Evolutionary conservation across 2,797 vertebrate genomes (phyloP), one percentile per base, ranked within the genome.

Genomic region (Cyclura pinguis): DNA sequence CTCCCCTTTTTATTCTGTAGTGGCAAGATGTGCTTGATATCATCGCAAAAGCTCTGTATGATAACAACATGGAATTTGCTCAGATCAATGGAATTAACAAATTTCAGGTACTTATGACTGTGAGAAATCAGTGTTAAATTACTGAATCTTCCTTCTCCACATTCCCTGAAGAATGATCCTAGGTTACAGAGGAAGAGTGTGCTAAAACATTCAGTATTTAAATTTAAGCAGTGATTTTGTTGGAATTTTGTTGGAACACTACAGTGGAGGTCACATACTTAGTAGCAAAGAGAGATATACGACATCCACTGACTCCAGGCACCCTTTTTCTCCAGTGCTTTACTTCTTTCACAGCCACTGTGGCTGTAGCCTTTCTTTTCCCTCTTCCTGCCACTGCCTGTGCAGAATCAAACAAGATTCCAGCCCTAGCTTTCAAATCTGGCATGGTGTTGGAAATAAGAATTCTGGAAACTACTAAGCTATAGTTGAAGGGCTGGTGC

Each of bases 11-110:
- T 93, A 89, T 93, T 96, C 88, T 97, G 38, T 97, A 99, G 99
- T 99, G 99, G 99, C 99, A 98, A 96, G 98, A 98, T 91, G 98
- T 99, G 52, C 97, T 99, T 96, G 99, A 99, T 96, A 99, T 99
- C 94, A 99, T 99, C 92, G 98, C 98, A 20, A 99, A 99, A 97
- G 99, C 99, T 35, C 97, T 99, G 87, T 98, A 98, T 50, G 99
- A 99, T 97, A 99, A 99, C 97, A 98, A 97, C 96, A 98, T 99
- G 98, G 98, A 98, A 91, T 99, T 99, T 96, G 98, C 99, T 80
- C 99, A 99, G 86, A 99, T 99, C 95, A 99, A 99, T 10, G 99
- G 99, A 73, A 98, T 99, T 95, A 98, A 98, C 94, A 99, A 98
- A 95, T 99, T 99, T 96, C 99, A 99, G 98, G 99, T 99, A 96